These are phyloP conservation scores for Ploceus nigricollis DNA, from an alignment of 2,113 vertebrate species.

Conservation along the genomic window DNA sequence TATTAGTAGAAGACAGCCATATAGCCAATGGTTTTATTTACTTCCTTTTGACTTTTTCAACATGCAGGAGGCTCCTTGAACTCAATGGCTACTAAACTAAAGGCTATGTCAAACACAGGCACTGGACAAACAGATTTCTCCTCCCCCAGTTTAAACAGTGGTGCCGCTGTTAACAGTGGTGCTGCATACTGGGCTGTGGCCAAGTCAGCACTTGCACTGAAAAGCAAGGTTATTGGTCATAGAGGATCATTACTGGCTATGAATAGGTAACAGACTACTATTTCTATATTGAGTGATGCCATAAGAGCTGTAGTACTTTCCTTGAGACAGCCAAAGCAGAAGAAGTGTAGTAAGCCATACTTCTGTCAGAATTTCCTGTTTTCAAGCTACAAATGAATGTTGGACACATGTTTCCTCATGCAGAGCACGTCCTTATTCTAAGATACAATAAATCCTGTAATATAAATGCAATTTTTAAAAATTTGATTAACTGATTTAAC, in stretches of 20 bases:
- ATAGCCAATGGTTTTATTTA: neutral
- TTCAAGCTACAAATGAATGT: neutral
- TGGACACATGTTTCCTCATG: constrained; percentile 11
- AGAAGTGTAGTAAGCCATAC: neutral
- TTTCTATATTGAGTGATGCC: neutral
- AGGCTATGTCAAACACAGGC: neutral
- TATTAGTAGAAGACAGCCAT: neutral
- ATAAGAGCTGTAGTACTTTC: neutral
- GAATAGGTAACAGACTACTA: neutral
- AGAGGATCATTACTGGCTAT: neutral
- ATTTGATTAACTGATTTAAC: neutral
- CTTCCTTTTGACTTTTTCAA: neutral
- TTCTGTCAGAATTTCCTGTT: neutral
- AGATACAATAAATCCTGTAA: neutral
- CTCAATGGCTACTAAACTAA: neutral
- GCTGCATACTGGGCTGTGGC: neutral
- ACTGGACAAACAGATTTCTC: neutral
- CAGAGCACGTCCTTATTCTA: neutral
- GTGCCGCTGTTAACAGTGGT: neutral
- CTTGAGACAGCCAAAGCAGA: neutral
- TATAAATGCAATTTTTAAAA: neutral
- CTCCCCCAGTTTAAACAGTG: neutral
- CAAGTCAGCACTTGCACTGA: neutral
- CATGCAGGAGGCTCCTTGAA: neutral
- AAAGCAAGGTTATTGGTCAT: neutral